These are phyloP conservation scores for Helicoverpa zea DNA, from an alignment of 1,140 invertebrate species.

Conservation along the genomic window DNA sequence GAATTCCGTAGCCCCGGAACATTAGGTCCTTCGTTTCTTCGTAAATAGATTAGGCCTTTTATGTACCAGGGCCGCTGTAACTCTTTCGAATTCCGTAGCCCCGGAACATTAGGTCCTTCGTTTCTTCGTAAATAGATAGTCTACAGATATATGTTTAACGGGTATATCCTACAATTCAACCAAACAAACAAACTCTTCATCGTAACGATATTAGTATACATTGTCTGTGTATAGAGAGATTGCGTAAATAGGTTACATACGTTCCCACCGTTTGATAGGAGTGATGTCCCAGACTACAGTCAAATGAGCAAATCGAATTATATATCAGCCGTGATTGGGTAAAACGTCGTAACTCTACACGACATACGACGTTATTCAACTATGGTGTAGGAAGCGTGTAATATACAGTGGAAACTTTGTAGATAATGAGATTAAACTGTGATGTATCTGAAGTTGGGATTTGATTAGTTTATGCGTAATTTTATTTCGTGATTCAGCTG, in stretches of 20 bases:
- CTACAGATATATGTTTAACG: too few relatives aligned
- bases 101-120: too few relatives aligned
- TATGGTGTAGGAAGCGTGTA: background rate
- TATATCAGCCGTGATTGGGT: conserved; percentile 32
- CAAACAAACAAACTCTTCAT: too few relatives aligned
- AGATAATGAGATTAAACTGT: conserved; percentile 23
- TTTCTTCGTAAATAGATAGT: too few relatives aligned
- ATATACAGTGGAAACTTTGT: conserved; percentile 14
- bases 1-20: too few relatives aligned
- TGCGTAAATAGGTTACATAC: conserved; percentile 41
- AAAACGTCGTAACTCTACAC: background rate
- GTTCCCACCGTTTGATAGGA: conserved; percentile 26
- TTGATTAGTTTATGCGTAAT: conserved; percentile 23
- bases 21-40: too few relatives aligned
- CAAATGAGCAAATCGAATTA: conserved; percentile 42
- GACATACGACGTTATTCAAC: background rate
- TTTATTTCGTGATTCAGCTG: conserved; percentile 24
- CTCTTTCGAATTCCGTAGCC: too few relatives aligned
- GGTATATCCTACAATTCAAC: too few relatives aligned
- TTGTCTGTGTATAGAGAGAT: conserved; percentile 15
- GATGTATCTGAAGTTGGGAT: conserved; percentile 25
- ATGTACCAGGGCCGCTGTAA: too few relatives aligned
- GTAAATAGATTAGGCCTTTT: too few relatives aligned
- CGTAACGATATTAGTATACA: too few relatives aligned
- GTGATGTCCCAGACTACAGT: conserved; percentile 19